Percentiles rank a stretch among this genome's conserved stretches.
phyloP scores from a whole-genome alignment of 2,113 vertebrate species.

The Leptodactylus fuscus region DNA sequence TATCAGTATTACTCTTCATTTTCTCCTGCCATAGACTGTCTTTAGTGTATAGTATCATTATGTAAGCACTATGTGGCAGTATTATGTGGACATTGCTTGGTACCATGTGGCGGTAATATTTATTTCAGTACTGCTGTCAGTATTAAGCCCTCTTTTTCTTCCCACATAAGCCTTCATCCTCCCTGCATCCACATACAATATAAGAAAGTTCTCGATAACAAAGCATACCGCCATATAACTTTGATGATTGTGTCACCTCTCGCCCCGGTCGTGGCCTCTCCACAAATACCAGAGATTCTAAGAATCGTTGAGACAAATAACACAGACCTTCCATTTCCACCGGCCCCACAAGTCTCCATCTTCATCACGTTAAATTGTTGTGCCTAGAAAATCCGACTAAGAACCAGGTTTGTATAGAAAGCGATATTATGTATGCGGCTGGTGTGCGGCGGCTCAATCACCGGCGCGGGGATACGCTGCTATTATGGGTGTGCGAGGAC shows the following conservation, averaged over 20 bases:
- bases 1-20: no score
- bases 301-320: background rate
- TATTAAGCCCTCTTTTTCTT: no score
- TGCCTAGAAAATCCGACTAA: background rate
- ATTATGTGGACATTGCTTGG: no score
- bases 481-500: slow-evolving; percentile 21
- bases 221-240: background rate
- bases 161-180: no score
- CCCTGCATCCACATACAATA: background rate
- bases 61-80: no score
- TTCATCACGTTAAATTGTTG: background rate
- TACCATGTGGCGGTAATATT: no score
- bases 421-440: background rate
- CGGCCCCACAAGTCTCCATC: background rate
- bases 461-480: slow-evolving; percentile 14
- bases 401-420: slow-evolving; percentile 9
- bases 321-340: background rate
- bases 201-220: background rate
- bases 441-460: slow-evolving; percentile 12
- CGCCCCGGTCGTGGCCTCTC: background rate
- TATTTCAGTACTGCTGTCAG: no score
- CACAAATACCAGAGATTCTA: background rate
- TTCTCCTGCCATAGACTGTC: no score
- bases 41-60: no score
- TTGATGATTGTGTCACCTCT: background rate